These are phyloP conservation scores for Stenopsyche tienmushanensis DNA, from an alignment of 1,140 invertebrate species.

Conservation along the genomic window DNA sequence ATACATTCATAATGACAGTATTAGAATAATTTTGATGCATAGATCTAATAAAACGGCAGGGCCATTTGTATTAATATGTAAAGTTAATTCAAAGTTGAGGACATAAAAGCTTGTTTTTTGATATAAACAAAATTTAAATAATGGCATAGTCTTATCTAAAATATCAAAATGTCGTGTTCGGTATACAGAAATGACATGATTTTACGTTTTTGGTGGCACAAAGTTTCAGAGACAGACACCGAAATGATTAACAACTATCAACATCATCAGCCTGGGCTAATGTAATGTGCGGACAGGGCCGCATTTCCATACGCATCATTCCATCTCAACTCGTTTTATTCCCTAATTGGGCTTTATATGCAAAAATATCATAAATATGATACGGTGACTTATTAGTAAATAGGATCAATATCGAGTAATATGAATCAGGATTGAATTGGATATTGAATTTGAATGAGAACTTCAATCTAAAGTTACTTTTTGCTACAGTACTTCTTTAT, in stretches of 20 bases:
- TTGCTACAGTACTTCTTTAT: too few species aligned
- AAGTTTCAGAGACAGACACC: constrained; percentile 30
- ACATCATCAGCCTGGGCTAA: constrained; percentile 10
- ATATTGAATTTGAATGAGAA: too few species aligned
- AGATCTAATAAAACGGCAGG: not conserved
- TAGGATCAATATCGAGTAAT: too few species aligned
- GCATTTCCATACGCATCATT: too few species aligned
- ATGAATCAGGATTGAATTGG: too few species aligned
- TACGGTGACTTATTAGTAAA: too few species aligned
- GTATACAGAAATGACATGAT: constrained; percentile 21
- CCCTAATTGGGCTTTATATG: too few species aligned
- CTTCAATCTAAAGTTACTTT: too few species aligned
- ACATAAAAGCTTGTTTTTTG: constrained; percentile 23
- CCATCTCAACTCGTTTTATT: too few species aligned
- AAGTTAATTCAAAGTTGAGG: constrained; percentile 27
- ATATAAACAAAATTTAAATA: constrained; percentile 21
- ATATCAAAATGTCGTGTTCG: constrained; percentile 23
- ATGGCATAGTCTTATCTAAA: constrained; percentile 20
- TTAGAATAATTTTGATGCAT: not conserved
- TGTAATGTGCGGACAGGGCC: too few species aligned
- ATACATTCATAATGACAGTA: too few species aligned
- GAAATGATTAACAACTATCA: constrained; percentile 30
- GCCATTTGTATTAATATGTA: constrained; percentile 23
- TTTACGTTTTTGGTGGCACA: constrained; percentile 11
- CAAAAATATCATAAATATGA: too few species aligned